Base-by-base conservation (phyloP, 2,113 vertebrate species). In the Corythornis vintsioides region DNA sequence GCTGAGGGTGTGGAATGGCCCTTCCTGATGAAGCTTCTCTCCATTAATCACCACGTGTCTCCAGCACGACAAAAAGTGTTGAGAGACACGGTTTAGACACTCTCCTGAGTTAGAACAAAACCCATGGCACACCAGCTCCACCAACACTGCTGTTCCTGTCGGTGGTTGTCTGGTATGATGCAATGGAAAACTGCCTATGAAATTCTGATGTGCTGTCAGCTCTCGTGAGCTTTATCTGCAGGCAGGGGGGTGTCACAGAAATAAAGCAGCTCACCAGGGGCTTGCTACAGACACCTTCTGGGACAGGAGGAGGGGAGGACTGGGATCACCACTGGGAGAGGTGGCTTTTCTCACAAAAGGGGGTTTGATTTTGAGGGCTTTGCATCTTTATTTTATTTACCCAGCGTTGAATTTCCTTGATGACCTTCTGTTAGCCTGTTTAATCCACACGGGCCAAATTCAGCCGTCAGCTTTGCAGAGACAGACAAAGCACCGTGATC, bases 31-130 rank as follows among this genome's bases (percentile, higher is more conserved):
- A 66, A 89, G 83, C 55, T 31, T 90, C 59, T 73, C 63, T 24
- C 50, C 59, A 89, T 93, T 92, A 92, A 93, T 96, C 86, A 94
- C 31, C 90, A 57, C 24, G 7, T 59, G 60, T 63, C 79, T 88
- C 79, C 79, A 55, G 79, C 28, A 53, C 0, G 0, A 89, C 71
- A 85, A 83, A 89, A 92, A 95, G 84, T 73, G 91, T 92, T 96
- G 95, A 93, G 73, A 72, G 84, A 91, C 85, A 13, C 38, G 66
- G 40, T 89, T 95, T 73, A 82, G 86, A 66, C 63, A 66, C 85
- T 81, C 71, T 89, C 90, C 40, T 48, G 61, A 38, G 63, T 65
- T 87, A 73, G 81, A 90, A 79, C 71, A 87, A 93, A 87, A 5
- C 66, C 66, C 11, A 0, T 70, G 78, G 69, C 55, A 38, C 57